Evolutionary conservation across 2,113 vertebrate genomes (phyloP).

Genomic region (Syrmaticus mikado): DNA sequence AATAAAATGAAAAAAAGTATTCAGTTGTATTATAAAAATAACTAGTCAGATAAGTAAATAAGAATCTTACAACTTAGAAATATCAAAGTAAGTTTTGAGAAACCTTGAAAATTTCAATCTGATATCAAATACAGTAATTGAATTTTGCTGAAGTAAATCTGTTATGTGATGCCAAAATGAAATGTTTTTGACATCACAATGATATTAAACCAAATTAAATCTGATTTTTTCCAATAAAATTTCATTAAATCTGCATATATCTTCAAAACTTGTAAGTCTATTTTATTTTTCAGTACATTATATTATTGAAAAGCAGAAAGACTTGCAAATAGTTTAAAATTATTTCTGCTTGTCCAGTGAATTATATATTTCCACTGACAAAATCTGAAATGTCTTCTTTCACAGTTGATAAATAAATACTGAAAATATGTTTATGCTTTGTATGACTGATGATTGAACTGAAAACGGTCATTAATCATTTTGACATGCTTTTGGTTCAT

Average conservation of each 20-base stretch:
- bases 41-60: neutral
- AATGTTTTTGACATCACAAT: neutral
- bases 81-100: neutral
- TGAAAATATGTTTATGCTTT: neutral
- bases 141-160: neutral
- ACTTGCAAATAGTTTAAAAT: neutral
- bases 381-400: neutral
- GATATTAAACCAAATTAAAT: accelerated
- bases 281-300: neutral
- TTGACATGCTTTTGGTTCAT: neutral
- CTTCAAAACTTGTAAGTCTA: neutral
- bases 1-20: neutral
- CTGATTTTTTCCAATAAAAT: neutral
- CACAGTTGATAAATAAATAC: neutral
- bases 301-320: neutral
- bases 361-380: neutral
- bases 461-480: neutral
- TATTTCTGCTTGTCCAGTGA: neutral
- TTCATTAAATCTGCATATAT: neutral
- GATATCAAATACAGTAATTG: neutral
- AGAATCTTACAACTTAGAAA: neutral
- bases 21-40: neutral
- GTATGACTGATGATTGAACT: neutral
- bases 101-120: neutral
- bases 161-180: neutral